Base-by-base conservation (phyloP, 2,888 invertebrate genomes). In the Apodemia hepburni region DNA sequence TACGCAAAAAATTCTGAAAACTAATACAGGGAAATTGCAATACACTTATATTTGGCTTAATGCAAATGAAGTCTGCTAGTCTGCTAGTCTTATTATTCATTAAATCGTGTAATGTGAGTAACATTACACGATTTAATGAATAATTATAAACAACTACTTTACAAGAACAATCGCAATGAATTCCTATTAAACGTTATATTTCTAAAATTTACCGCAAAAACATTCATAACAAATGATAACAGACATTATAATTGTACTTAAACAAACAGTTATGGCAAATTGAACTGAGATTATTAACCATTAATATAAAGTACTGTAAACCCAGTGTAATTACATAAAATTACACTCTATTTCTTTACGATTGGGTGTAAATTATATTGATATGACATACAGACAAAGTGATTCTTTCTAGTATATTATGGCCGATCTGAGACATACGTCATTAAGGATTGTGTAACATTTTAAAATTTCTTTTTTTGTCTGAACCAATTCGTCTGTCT, bases 261-360 rank as follows among this genome's bases (percentile, higher is more conserved):
- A 63, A 54, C 67, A 42, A 60, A 60, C 65, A 66, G 68, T 70
- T 68, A 70, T 61, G 65, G 63, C 58, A 68, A 69, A 69, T 70
- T 67, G 70, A 67, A 63, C 60, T 64, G 63, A 68, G 67, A 69
- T 70, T 71, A 70, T 70, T 69, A 67, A 64, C 64, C 64, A 71
- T 70, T 69, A 69, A 70, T 70, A 67, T 63, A 64, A 60, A 68
- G 60, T 65, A 65, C 64, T 59, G 64, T 69, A 64, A 51, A 51
- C 51, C 27, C 12, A 27, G 22, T 22, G 51, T 5, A 22, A 51
- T 51, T 18, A 27, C 22, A 22, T 12, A 22, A 49, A 27, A 51
- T 51, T 51, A 51, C 18, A 22, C 51, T 51, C 51, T 51, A 51
- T 51, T 12, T 22, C 18, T 22, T 22, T 51, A 12, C 18, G 18